Evolutionary conservation across 1,140 invertebrate genomes (phyloP), one percentile per base, ranked within the genome.

Genomic region (Caenorhabditis inopinata): DNA sequence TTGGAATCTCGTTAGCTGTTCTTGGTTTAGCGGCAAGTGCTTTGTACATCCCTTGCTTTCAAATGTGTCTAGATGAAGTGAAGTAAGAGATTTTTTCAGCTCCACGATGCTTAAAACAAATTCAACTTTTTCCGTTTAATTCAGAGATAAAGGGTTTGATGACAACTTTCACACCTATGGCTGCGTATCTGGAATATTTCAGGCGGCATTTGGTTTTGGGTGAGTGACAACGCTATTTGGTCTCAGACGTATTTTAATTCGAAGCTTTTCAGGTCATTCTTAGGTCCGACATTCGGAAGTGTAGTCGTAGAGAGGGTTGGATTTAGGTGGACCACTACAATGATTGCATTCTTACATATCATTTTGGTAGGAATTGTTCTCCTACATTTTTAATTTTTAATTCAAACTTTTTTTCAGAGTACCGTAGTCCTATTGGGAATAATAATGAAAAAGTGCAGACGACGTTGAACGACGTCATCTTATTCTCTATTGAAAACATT

Each of bases 91-190:
- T n/a, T n/a, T n/a, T n/a, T n/a, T n/a, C n/a, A n/a, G n/a, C n/a
- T n/a, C n/a, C n/a, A n/a, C n/a, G n/a, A n/a, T n/a, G n/a, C n/a
- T n/a, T n/a, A n/a, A n/a, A n/a, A n/a, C n/a, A n/a, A n/a, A n/a
- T n/a, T n/a, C n/a, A n/a, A n/a, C n/a, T n/a, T n/a, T n/a, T n/a
- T n/a, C n/a, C n/a, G n/a, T n/a, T n/a, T n/a, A n/a, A n/a, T 85
- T 62, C 78, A 85, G 85, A 76, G 51, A 78, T 25, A 14, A 76
- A 38, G 87, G 87, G 11, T 88, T 85, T 73, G 86, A 88, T 25
- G 87, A 88, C 45, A 84, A 81, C n/a, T 88, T 88, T 62, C 84
- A 88, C 38, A 88, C 87, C 6, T 88, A 88, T 76, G 87, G 87
- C 9, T 88, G 87, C 62, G 87, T 88, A 3, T 88, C 86, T 4